Conservation (phyloP, 2,113 vertebrate species). For the Coracopsis vasa region DNA sequence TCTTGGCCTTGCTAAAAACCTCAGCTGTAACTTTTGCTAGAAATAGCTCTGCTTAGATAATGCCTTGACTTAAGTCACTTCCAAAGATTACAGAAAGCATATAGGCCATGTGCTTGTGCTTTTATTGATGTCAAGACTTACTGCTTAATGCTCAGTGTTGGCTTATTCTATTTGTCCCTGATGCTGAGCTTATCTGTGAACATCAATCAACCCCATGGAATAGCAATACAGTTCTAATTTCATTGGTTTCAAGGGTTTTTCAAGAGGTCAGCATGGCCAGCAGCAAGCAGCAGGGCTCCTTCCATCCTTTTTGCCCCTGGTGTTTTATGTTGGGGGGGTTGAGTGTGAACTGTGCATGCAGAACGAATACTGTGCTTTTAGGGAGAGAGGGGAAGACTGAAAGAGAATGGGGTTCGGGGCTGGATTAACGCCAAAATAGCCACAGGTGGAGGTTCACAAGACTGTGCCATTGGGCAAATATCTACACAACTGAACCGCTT, state of each 20-base stretch:
- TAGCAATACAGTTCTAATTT: neutral
- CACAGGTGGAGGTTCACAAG: neutral
- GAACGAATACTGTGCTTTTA: neutral
- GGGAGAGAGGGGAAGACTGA: neutral
- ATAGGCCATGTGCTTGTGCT: neutral
- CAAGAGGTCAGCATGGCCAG: neutral
- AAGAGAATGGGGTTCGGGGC: neutral
- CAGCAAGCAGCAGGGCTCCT: neutral
- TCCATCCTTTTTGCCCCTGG: neutral
- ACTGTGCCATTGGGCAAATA: neutral
- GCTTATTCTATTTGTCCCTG: neutral
- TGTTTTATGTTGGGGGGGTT: neutral
- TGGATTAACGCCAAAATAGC: neutral
- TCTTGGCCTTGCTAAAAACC: neutral
- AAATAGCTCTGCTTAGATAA: neutral
- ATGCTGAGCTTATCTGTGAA: neutral
- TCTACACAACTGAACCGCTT: neutral
- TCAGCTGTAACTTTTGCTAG: neutral
- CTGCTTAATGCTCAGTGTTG: neutral
- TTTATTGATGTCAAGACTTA: neutral
- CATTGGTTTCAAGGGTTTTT: neutral
- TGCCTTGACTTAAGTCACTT: neutral
- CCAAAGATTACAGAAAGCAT: neutral
- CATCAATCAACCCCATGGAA: fast-evolving
- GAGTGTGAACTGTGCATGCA: neutral